Evolutionary conservation across 2,888 invertebrate genomes (phyloP).

Genomic region (Drosophila peninsularis): DNA sequence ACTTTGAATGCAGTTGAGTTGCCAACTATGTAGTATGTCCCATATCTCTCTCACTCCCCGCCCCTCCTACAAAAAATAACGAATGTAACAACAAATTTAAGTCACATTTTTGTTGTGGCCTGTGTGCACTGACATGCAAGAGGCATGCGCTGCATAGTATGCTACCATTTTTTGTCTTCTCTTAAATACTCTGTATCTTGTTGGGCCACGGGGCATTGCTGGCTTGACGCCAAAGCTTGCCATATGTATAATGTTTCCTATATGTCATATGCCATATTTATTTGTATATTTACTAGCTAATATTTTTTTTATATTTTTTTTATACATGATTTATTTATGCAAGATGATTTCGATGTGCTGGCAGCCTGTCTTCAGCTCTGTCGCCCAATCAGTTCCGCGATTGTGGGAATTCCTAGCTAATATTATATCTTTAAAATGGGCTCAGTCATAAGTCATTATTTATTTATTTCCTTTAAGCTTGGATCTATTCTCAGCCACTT

Average conservation of each 20-base stretch:
- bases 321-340: no score
- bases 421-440: neutral
- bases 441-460: neutral
- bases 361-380: no score
- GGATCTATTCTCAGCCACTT: neutral
- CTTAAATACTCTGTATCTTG: neutral
- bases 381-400: no score
- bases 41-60: neutral
- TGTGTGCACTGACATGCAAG: slow-evolving; percentile 44
- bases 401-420: no score
- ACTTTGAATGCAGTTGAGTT: slow-evolving; percentile 72
- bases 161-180: slow-evolving; percentile 12
- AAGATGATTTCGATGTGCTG: no score
- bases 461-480: neutral
- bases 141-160: slow-evolving; percentile 46
- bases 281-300: no score
- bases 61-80: slow-evolving; percentile 12
- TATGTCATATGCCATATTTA: no score
- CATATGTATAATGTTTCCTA: no score
- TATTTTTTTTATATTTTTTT: no score
- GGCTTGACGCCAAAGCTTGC: neutral
- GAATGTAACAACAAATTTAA: slow-evolving; percentile 66
- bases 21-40: slow-evolving; percentile 49
- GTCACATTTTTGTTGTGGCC: slow-evolving; percentile 58
- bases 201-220: neutral